Percentiles rank a stretch among this genome's conserved stretches.
These are phyloP conservation scores for Lindbergichthys nudifrons DNA, from an alignment of 2,797 vertebrate species.

Conservation along the genomic window DNA sequence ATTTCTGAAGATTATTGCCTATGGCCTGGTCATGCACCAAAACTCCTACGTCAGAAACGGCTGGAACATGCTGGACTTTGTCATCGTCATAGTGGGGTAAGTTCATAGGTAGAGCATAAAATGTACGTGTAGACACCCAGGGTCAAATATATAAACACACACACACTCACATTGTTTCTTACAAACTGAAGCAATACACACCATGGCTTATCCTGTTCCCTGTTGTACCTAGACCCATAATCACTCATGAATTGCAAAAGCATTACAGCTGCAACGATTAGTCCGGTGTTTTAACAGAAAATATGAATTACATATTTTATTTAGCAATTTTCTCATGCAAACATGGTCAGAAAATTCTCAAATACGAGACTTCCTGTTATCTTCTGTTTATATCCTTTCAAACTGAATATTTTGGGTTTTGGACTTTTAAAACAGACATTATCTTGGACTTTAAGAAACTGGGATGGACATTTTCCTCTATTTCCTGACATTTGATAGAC, in stretches of 20 bases:
- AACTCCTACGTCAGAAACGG: conserved; percentile 98
- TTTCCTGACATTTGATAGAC: no score
- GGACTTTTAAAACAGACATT: no score
- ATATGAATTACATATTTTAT: no score
- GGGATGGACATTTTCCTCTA: no score
- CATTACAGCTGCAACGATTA: background rate
- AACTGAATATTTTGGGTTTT: no score
- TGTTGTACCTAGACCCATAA: background rate
- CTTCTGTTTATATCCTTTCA: no score
- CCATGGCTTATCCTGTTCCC: background rate
- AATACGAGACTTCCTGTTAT: no score
- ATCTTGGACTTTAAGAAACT: no score
- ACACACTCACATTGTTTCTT: background rate
- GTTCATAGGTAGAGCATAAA: conserved; percentile 56
- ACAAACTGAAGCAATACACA: background rate
- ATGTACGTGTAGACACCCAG: background rate
- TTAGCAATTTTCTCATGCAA: no score
- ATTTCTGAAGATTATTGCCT: conserved; percentile 99
- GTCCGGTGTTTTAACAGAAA: no score
- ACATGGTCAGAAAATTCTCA: no score
- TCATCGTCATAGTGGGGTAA: conserved; percentile 99
- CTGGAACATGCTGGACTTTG: conserved; percentile 99
- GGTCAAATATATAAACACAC: background rate
- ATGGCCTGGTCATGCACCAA: conserved; percentile 97
- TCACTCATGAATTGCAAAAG: background rate